These are phyloP conservation scores for Lepidotrigona ventralis DNA, from an alignment of 1,140 invertebrate species.

Conservation along the genomic window DNA sequence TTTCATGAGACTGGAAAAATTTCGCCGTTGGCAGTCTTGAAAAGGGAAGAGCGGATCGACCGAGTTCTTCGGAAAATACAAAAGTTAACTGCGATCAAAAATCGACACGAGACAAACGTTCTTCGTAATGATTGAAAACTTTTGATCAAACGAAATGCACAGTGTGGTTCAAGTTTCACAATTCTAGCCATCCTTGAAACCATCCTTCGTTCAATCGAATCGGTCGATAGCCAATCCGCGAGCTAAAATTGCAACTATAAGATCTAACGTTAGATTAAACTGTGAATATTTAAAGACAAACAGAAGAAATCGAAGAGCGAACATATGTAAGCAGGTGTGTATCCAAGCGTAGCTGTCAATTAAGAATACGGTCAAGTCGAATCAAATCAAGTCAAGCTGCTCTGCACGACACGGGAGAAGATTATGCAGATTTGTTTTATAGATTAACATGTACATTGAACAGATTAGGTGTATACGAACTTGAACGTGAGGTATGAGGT, in stretches of 20 bases:
- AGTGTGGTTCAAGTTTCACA: neutral
- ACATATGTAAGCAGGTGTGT: neutral
- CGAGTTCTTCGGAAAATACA: neutral
- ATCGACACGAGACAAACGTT: neutral
- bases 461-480: too few species aligned
- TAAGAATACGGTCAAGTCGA: neutral
- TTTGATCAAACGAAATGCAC: neutral
- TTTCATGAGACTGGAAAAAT: neutral
- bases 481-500: too few species aligned
- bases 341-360: neutral
- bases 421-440: constrained; percentile 55
- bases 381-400: neutral
- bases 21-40: neutral
- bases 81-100: neutral
- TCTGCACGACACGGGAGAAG: constrained; percentile 33
- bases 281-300: constrained; percentile 64
- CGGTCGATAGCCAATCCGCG: constrained; percentile 48
- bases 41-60: rapidly evolving
- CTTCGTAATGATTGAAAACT: too few species aligned
- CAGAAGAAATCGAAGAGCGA: constrained; percentile 3
- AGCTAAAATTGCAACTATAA: constrained; percentile 50
- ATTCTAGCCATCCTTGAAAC: constrained; percentile 6
- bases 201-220: constrained; percentile 22
- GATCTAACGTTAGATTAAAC: constrained; percentile 68
- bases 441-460: neutral